phyloP scores from a whole-genome alignment of 2,113 vertebrate genomes.

The Seriola rivoliana region DNA sequence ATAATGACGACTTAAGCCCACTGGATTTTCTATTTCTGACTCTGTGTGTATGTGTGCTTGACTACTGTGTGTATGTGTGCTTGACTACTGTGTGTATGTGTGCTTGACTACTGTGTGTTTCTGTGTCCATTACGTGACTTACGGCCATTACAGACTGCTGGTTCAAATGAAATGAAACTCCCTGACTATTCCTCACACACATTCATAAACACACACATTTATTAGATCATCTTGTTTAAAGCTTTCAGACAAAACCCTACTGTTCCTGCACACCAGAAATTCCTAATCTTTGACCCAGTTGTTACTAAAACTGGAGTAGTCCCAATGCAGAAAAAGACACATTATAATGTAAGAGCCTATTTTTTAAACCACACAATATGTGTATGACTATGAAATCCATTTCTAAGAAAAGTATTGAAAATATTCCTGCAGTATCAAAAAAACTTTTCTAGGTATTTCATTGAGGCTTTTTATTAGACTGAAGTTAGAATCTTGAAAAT shows the following conservation, averaged over 20 bases:
- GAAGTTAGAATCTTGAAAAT: background rate
- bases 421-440: too few species aligned
- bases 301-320: constrained; percentile 2
- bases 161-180: constrained; percentile 69
- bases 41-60: constrained; percentile 8
- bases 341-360: background rate
- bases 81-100: constrained; percentile 16
- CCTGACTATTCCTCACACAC: constrained; percentile 28
- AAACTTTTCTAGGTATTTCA: background rate
- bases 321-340: background rate
- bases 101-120: constrained; percentile 19
- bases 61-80: constrained; percentile 29
- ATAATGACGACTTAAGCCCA: constrained; percentile 79
- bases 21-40: constrained; percentile 82
- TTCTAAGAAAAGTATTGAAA: background rate
- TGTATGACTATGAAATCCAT: accelerated
- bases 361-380: background rate
- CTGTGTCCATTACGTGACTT: constrained; percentile 70
- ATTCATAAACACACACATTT: constrained; percentile 35
- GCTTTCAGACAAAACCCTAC: constrained; percentile 51
- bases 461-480: background rate
- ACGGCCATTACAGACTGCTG: constrained; percentile 57
- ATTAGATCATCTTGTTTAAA: constrained; percentile 62
- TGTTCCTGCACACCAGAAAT: constrained; percentile 40
- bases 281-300: constrained; percentile 33